Evolutionary conservation across 92 coral and sea anemone species (phyloP), one percentile per base, ranked within the genome.

Genomic region (Scolanthus callimorphus): DNA sequence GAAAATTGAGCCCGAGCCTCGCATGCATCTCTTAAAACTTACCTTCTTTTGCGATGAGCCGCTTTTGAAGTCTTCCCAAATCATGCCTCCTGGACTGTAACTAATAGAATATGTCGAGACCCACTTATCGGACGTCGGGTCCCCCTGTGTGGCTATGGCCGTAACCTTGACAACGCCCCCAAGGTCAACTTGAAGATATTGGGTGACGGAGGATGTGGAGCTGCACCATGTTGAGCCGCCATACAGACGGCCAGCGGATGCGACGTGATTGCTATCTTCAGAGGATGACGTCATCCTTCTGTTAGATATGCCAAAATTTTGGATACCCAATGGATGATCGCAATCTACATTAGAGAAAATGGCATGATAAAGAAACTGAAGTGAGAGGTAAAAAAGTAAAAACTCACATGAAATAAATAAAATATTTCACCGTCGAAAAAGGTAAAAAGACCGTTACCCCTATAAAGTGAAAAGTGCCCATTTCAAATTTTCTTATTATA

Each of bases 141-240:
- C 55, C 9, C 75, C 75, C 27, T 68, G 75, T 21, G 75, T 68
- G 19, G 75, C 75, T 0, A 68, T 57, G n/a, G 65, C 75, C 19
- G 75, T 68, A 3, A 68, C 75, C 17, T 55, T 55, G 65, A 50
- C 39, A 13, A 31, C 55, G 22, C 30, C 30, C n/a, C 55, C 75
- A 41, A 68, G 75, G 25, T 68, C 65, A 39, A 68, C 65, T 44
- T 68, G 75, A 20, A 73, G 11, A 49, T 71, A 71, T 60, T 71
- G 61, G 11, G 38, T 37, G 38, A 15, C 31, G 12, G 62, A 50
- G 0, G 55, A 19, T 25, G 62, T 67, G 13, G 31, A 43, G 57
- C 75, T 68, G 57, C 75, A 68, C 75, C 75, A 68, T 12, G 75
- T 25, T 24, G 75, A 68, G 31, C 55, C 15, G 20, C 57, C 55